phyloP scores from a whole-genome alignment of 2,113 vertebrate genomes.

The Casuarius casuarius region DNA sequence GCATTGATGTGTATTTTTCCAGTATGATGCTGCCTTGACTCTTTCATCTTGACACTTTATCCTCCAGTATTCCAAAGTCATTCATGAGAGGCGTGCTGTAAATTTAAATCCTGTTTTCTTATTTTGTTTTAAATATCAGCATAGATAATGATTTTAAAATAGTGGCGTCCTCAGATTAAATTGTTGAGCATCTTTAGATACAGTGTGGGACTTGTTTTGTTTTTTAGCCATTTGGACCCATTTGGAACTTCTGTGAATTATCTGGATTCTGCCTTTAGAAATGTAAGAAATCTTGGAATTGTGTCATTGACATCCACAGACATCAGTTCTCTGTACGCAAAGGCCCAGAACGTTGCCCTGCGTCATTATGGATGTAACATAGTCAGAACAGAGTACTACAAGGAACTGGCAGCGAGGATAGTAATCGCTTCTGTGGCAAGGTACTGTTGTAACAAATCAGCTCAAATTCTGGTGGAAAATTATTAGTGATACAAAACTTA shows the following conservation, averaged over 20 bases:
- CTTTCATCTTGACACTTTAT: neutral
- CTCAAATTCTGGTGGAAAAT: neutral
- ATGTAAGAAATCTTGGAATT: slow-evolving; percentile 92
- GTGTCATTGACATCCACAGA: slow-evolving; percentile 95
- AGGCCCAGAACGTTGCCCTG: slow-evolving; percentile 90
- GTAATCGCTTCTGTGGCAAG: slow-evolving; percentile 89
- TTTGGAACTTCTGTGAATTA: slow-evolving; percentile 95
- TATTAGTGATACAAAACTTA: neutral
- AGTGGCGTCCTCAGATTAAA: neutral
- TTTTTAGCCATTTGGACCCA: slow-evolving; percentile 92
- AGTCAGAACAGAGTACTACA: slow-evolving; percentile 95
- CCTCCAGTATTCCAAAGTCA: neutral
- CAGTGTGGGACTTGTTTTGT: neutral
- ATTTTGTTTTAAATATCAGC: neutral
- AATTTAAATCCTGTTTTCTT: neutral
- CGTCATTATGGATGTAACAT: slow-evolving; percentile 93
- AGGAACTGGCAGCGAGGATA: slow-evolving; percentile 91
- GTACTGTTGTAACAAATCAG: slow-evolving; percentile 66
- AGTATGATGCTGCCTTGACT: neutral
- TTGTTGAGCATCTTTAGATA: neutral
- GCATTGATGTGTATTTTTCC: neutral
- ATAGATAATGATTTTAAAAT: neutral
- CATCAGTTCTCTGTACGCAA: slow-evolving; percentile 92
- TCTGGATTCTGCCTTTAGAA: slow-evolving; percentile 94
- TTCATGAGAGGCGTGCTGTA: neutral